Evolutionary conservation across 2,888 invertebrate species (phyloP).

Genomic region (Cheilosia urbana): DNA sequence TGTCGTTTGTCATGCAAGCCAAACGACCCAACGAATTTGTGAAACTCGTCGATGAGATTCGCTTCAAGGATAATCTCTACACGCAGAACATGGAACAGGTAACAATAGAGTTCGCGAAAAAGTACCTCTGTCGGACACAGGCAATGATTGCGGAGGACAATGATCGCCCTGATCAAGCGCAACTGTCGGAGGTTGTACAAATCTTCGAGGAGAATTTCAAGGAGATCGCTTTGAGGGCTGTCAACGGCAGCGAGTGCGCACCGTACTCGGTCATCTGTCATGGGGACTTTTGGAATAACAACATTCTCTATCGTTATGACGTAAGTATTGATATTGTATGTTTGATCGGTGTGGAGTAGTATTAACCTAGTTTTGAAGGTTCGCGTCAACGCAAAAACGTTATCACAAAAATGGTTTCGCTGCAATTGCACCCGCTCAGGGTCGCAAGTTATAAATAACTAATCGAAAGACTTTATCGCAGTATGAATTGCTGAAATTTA

Average conservation of each 20-base stretch:
- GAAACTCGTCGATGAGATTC: conserved; percentile 75
- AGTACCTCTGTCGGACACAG: conserved; percentile 77
- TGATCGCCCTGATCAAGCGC: conserved; percentile 20
- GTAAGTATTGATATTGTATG: conserved; percentile 76
- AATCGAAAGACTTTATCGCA: conserved; percentile 9
- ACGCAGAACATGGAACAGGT: conserved; percentile 77
- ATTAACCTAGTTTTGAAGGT: conserved; percentile 60
- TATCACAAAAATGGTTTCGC: conserved; percentile 48
- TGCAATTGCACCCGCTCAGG: conserved; percentile 17
- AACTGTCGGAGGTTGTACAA: conserved; percentile 74
- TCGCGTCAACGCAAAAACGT: conserved; percentile 17
- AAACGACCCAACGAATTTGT: conserved; percentile 76
- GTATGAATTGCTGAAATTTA: background rate
- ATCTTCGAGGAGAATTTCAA: conserved; percentile 77
- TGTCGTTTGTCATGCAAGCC: conserved; percentile 83
- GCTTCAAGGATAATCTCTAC: conserved; percentile 78
- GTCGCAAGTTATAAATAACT: background rate
- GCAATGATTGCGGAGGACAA: conserved; percentile 77
- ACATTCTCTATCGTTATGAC: conserved; percentile 80
- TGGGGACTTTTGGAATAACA: conserved; percentile 82
- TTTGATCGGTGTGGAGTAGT: conserved; percentile 14
- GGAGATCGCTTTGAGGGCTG: conserved; percentile 77
- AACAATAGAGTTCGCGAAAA: conserved; percentile 80
- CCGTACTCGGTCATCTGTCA: conserved; percentile 81
- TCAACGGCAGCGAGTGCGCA: conserved; percentile 77